A percentile compares a stretch with the other conserved stretches of the same genome.
phyloP scores from a whole-genome alignment of 2,888 invertebrate species.

The Eurytoma californica region DNA sequence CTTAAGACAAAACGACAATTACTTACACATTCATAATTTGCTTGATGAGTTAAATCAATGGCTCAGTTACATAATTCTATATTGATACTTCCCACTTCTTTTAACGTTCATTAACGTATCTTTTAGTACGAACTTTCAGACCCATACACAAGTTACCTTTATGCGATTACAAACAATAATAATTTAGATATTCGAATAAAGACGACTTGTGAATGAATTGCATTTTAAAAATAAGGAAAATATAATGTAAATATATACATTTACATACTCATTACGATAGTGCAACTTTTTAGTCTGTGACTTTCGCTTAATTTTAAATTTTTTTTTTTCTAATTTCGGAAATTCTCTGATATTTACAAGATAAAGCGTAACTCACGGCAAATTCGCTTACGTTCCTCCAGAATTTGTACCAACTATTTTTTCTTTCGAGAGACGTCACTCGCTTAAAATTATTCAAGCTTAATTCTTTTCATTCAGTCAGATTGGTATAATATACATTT shows the following conservation, averaged over 20 bases:
- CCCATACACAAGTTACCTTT: conserved; percentile 16
- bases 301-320: conserved; percentile 43
- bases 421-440: conserved; percentile 42
- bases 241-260: conserved; percentile 50
- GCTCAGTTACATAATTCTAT: conserved; percentile 42
- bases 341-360: conserved; percentile 52
- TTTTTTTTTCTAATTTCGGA: conserved; percentile 24
- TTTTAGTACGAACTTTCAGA: conserved; percentile 26
- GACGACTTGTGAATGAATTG: conserved; percentile 23
- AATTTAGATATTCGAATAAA: conserved; percentile 30
- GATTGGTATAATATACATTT: conserved; percentile 26
- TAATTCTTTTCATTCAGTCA: conserved; percentile 20
- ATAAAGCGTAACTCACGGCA: conserved; percentile 45
- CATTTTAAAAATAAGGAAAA: conserved; percentile 40
- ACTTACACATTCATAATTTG: conserved; percentile 65
- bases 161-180: conserved; percentile 38
- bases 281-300: conserved; percentile 37
- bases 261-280: conserved; percentile 46
- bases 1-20: conserved; percentile 66
- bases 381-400: conserved; percentile 28
- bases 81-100: conserved; percentile 39
- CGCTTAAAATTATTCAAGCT: conserved; percentile 44
- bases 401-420: conserved; percentile 40
- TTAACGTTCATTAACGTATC: conserved; percentile 14
- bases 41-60: conserved; percentile 48